Base-by-base conservation (phyloP, 2,888 invertebrate genomes). In the Pheosia gnoma region DNA sequence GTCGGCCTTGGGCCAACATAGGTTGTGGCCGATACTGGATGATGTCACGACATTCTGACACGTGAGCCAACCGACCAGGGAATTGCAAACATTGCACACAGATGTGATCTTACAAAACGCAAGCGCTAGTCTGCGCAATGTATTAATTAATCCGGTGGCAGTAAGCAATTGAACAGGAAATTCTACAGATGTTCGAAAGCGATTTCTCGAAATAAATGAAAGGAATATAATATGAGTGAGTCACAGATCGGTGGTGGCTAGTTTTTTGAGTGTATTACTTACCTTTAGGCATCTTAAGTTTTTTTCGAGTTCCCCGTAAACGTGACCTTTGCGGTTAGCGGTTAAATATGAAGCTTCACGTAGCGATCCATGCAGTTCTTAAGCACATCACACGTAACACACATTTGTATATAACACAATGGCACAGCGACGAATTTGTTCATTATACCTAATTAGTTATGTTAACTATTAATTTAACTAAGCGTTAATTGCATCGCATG, bases 241-340 rank as follows among this genome's bases (percentile, higher is more conserved):
- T 47, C 47, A 47, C 47, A 4, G n/a, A 47, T 47, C n/a, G 11
- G 4, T 45, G 1, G 10, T 1, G 8, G 3, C 45, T 5, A 3
- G 4, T 47, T 38, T 13, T 56, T 41, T 54, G 38, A 54, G 65
- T 55, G 45, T 2, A 38, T 57, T 59, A 86, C 90, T 90, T 86
- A 90, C 91, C 89, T 82, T 84, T 89, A 69, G 89, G 90, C 89
- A 88, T 88, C 76, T 81, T 87, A 74, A 69, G 63, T 71, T 71
- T 66, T 76, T 77, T 79, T 78, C 79, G 73, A 71, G 69, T 80
- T 75, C 74, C 75, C 68, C 68, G 77, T 80, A 65, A 75, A 75
- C 64, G 69, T 77, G 79, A 79, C 78, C 75, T 71, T 73, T 75
- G 81, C 70, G 72, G 83, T 85, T 83, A 85, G 78, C 79, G 73